Percentiles rank a stretch among this genome's conserved stretches.
Conservation (phyloP, 2,113 vertebrate genomes). For the Girardinichthys multiradiatus region DNA sequence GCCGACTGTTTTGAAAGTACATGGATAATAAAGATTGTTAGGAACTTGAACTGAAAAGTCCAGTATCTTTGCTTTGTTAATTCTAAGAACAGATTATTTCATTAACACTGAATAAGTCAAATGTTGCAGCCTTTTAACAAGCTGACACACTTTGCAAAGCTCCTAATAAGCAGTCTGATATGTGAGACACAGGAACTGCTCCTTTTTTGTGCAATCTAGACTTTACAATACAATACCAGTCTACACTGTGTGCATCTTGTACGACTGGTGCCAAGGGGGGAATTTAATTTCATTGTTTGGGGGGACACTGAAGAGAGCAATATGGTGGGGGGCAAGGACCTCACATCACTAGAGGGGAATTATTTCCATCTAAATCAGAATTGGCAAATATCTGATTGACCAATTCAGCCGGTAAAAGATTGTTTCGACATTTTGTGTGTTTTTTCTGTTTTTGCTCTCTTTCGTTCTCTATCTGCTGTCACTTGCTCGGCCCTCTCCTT, state of each 20-base stretch:
- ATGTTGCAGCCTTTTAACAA: background rate
- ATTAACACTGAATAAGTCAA: background rate
- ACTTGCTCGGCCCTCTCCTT: no score
- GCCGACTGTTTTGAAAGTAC: conserved; percentile 10
- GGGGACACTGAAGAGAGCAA: no score
- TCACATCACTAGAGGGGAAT: no score
- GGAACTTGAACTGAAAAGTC: background rate
- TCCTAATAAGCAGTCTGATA: background rate
- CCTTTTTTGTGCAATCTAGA: background rate
- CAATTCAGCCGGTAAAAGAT: no score
- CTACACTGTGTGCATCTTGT: background rate
- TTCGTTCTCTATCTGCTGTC: no score
- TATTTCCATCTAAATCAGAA: no score
- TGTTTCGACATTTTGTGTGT: no score
- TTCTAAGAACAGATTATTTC: background rate
- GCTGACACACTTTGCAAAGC: background rate
- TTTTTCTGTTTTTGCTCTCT: no score
- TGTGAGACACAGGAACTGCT: background rate
- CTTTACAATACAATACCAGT: background rate
- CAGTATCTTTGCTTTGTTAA: background rate
- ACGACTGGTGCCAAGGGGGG: no score
- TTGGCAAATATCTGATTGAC: no score
- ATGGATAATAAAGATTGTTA: background rate
- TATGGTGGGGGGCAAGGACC: no score
- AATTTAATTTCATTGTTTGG: no score